These are phyloP conservation scores for Furnarius figulus DNA, from an alignment of 2,113 vertebrate genomes.

Conservation along the genomic window DNA sequence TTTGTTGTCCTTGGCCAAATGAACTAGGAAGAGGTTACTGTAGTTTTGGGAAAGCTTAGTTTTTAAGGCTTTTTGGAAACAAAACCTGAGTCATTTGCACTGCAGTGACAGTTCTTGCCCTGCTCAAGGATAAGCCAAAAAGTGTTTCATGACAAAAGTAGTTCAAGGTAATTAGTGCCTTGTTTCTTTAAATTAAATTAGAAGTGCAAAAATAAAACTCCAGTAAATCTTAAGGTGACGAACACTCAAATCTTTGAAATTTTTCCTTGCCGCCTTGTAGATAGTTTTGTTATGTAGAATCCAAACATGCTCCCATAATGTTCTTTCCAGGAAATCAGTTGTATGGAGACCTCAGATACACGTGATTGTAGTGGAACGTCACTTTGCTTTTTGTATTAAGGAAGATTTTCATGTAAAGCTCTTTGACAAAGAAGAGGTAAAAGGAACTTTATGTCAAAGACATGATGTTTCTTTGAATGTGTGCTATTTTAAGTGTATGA, in stretches of 20 bases:
- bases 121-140: constrained; percentile 62
- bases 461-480: not conserved
- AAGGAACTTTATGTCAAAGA: not conserved
- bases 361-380: not conserved
- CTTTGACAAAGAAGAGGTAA: not conserved
- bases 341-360: not conserved
- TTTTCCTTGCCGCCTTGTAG: not conserved
- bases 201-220: constrained; percentile 66
- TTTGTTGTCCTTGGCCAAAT: not conserved
- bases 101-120: constrained; percentile 2
- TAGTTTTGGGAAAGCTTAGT: not conserved
- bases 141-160: constrained; percentile 55
- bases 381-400: not conserved
- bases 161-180: constrained; percentile 72
- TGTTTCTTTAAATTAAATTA: constrained; percentile 66
- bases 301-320: not conserved
- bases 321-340: constrained; percentile 34
- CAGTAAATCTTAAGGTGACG: constrained; percentile 70
- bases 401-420: not conserved
- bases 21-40: not conserved
- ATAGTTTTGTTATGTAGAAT: constrained; percentile 22
- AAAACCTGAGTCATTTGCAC: not conserved
- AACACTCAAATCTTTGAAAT: constrained; percentile 31
- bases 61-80: not conserved
- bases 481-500: not conserved